Conservation (phyloP, 2,113 vertebrate genomes). For the Patagioenas fasciata region DNA sequence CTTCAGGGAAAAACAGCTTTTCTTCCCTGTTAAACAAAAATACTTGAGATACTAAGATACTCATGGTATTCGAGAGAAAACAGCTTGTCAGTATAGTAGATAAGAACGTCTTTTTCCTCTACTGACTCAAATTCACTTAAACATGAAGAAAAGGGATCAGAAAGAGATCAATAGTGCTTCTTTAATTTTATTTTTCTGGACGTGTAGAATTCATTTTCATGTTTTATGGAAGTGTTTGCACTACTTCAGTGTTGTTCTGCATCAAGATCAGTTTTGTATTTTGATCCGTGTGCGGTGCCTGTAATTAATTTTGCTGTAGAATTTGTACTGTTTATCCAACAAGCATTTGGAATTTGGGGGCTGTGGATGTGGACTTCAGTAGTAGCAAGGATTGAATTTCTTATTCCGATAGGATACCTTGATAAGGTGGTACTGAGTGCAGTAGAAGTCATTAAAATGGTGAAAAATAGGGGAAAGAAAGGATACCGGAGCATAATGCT, state of each 20-base stretch:
- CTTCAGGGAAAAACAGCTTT: not conserved
- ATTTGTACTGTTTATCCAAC: not conserved
- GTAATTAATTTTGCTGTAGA: not conserved
- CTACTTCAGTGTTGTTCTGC: rapidly evolving
- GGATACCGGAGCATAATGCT: rapidly evolving
- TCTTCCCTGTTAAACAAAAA: not conserved
- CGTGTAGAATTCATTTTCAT: not conserved
- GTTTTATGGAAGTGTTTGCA: not conserved
- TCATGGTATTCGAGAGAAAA: not conserved
- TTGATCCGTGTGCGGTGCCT: not conserved
- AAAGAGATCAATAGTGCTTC: not conserved
- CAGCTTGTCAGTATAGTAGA: not conserved
- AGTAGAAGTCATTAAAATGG: not conserved
- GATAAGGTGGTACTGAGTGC: not conserved
- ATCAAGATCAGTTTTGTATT: not conserved
- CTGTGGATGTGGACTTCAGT: not conserved
- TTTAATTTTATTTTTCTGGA: not conserved
- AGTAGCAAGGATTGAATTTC: not conserved
- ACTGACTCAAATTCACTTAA: not conserved
- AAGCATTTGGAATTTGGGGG: not conserved
- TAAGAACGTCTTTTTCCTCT: not conserved
- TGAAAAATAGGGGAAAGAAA: not conserved
- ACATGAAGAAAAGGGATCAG: not conserved
- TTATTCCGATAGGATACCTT: not conserved
- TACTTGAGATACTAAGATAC: rapidly evolving